Evolutionary conservation across 2,888 invertebrate genomes (phyloP).

Genomic region (Microctonus hyperodae): DNA sequence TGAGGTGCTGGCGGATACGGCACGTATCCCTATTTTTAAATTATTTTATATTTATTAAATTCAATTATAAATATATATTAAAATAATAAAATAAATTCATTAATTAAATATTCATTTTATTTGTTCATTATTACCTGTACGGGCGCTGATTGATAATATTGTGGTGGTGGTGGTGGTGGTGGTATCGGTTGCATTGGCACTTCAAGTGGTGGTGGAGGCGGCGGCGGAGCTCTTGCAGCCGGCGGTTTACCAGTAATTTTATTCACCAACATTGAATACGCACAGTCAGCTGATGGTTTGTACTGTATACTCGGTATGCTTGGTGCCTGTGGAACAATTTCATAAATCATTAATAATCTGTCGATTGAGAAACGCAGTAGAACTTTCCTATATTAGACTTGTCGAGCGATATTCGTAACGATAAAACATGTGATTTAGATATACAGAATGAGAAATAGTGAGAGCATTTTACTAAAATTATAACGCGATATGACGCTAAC

Average conservation of each 20-base stretch:
- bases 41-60: neutral
- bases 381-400: slow-evolving; percentile 22
- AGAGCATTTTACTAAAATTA: neutral
- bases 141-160: slow-evolving; percentile 51
- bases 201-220: slow-evolving; percentile 39
- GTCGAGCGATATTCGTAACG: slow-evolving; percentile 25
- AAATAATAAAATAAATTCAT: neutral
- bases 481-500: neutral
- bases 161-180: slow-evolving; percentile 48
- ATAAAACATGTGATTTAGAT: slow-evolving; percentile 31
- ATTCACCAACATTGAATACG: slow-evolving; percentile 86
- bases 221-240: slow-evolving; percentile 48
- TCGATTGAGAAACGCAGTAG: slow-evolving; percentile 26
- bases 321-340: slow-evolving; percentile 64
- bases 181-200: slow-evolving; percentile 45
- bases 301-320: slow-evolving; percentile 74
- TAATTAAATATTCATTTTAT: neutral
- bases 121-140: slow-evolving; percentile 45
- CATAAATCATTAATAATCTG: slow-evolving; percentile 33
- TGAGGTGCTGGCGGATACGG: slow-evolving; percentile 51
- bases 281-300: slow-evolving; percentile 85
- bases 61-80: neutral
- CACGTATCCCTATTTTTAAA: slow-evolving; percentile 45
- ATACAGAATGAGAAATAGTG: neutral
- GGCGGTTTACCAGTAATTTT: slow-evolving; percentile 77